Conservation (phyloP, 2,113 vertebrate genomes). For the Labeo rohita region DNA sequence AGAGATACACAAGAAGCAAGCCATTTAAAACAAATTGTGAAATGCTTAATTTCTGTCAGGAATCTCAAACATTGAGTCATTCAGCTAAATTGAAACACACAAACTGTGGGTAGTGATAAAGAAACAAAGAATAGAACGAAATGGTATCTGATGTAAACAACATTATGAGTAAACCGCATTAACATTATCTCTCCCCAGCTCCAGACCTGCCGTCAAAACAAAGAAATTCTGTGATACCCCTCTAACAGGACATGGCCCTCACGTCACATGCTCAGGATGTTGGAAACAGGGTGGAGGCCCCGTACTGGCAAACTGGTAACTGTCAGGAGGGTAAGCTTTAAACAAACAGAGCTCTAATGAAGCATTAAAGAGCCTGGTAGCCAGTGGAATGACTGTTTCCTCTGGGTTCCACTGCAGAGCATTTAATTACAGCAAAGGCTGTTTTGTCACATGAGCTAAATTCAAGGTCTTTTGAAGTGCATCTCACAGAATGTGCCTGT, state of each 20-base stretch:
- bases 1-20: not conserved
- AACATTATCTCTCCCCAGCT: not conserved
- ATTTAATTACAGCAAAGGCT: not conserved
- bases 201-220: constrained; percentile 66
- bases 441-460: not conserved
- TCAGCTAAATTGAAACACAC: constrained; percentile 3
- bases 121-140: not conserved
- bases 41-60: constrained; percentile 27
- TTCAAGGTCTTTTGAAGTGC: constrained; percentile 7
- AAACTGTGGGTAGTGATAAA: not conserved
- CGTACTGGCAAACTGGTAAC: not conserved
- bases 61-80: constrained; percentile 32
- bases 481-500: not conserved
- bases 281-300: constrained; percentile 23
- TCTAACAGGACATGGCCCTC: constrained; percentile 25
- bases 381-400: constrained; percentile 12
- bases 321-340: constrained; percentile 20
- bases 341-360: constrained; percentile 38
- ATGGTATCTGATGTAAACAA: not conserved
- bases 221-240: constrained; percentile 55
- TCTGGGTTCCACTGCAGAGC: constrained; percentile 11
- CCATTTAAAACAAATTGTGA: not conserved
- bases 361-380: constrained; percentile 31
- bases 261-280: constrained; percentile 30
- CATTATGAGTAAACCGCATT: not conserved